phyloP scores from a whole-genome alignment of 1,140 invertebrate genomes.

The Drosophila subpulchrella region DNA sequence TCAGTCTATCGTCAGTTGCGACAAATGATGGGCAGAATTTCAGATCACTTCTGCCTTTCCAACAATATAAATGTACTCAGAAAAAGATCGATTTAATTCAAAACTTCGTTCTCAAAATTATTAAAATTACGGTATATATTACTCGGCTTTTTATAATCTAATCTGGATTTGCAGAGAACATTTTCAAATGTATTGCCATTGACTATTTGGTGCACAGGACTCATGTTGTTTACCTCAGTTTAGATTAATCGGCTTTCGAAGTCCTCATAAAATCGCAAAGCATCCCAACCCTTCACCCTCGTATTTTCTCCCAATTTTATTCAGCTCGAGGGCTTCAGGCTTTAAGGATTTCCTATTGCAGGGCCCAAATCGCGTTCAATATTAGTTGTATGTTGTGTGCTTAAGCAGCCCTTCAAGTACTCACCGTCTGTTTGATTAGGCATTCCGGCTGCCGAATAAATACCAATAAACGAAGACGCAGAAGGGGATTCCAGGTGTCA shows the following conservation, averaged over 20 bases:
- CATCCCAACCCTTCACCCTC: neutral
- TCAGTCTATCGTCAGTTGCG: no score
- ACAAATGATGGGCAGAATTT: no score
- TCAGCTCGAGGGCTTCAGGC: constrained; percentile 6
- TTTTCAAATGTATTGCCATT: no score
- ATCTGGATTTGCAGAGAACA: no score
- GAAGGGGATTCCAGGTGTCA: constrained; percentile 64
- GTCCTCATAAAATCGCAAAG: neutral
- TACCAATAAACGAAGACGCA: constrained; percentile 64
- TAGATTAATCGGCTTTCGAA: neutral
- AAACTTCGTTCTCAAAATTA: no score
- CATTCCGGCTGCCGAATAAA: constrained; percentile 75
- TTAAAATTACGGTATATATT: no score
- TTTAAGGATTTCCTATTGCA: constrained; percentile 19
- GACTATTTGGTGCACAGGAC: neutral
- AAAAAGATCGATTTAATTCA: no score
- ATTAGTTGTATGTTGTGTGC: constrained; percentile 48
- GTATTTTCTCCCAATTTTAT: constrained; percentile 6
- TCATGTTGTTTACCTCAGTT: neutral
- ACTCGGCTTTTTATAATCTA: no score
- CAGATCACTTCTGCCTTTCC: no score
- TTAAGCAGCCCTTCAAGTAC: constrained; percentile 47
- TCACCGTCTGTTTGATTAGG: constrained; percentile 69
- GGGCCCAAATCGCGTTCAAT: constrained; percentile 30
- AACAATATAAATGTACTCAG: no score